These are phyloP conservation scores for Diplazon laetatorius DNA, from an alignment of 2,888 invertebrate genomes.

Conservation along the genomic window DNA sequence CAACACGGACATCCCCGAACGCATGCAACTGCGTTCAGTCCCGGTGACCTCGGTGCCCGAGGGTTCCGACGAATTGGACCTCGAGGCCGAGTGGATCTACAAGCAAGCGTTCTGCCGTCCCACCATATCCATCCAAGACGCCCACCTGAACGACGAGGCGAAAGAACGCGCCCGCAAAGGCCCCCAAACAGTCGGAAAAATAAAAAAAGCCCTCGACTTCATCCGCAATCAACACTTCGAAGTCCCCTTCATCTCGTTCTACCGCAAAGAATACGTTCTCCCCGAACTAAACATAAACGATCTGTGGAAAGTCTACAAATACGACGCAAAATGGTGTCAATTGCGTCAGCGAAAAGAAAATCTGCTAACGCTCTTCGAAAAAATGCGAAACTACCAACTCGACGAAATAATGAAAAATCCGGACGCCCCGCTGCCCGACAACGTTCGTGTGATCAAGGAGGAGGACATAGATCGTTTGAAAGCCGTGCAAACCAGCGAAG, in stretches of 20 bases:
- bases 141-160: constrained; percentile 81
- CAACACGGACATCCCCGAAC: constrained; percentile 93
- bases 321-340: constrained; percentile 96
- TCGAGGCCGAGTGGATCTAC: constrained; percentile 98
- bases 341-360: constrained; percentile 91
- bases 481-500: constrained; percentile 91
- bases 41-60: constrained; percentile 92
- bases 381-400: constrained; percentile 94
- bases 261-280: constrained; percentile 97
- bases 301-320: constrained; percentile 97
- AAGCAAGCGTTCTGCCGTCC: constrained; percentile 94
- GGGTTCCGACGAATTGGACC: constrained; percentile 92
- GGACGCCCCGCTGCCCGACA: constrained; percentile 92
- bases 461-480: constrained; percentile 91
- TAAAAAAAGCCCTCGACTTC: constrained; percentile 95
- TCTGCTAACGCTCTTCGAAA: constrained; percentile 90
- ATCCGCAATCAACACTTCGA: constrained; percentile 96
- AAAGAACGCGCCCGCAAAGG: constrained; percentile 85
- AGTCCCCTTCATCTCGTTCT: constrained; percentile 98
- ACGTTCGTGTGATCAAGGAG: constrained; percentile 90
- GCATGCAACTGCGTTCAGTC: constrained; percentile 93
- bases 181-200: constrained; percentile 90
- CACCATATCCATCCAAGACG: constrained; percentile 90
- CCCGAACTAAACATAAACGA: constrained; percentile 96
- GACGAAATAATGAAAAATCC: constrained; percentile 82